A percentile compares a stretch with the other conserved stretches of the same genome.
These are phyloP conservation scores for Habrosyne pyritoides DNA, from an alignment of 2,888 invertebrate genomes.

Conservation along the genomic window DNA sequence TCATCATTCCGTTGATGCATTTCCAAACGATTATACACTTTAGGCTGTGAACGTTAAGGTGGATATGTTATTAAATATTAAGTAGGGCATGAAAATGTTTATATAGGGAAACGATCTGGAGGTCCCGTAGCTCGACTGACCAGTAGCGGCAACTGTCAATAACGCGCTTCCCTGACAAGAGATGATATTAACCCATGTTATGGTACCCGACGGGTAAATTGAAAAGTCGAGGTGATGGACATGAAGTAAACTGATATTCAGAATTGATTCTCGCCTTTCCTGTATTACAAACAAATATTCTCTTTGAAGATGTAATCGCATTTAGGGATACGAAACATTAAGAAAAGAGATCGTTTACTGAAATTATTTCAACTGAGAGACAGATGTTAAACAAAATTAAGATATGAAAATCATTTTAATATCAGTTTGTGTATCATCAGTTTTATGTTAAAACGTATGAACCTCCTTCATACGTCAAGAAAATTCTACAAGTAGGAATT, in stretches of 20 bases:
- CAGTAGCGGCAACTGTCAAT: constrained; percentile 38
- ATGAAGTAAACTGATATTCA: constrained; percentile 15
- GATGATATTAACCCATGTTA: constrained; percentile 38
- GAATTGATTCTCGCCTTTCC: background rate
- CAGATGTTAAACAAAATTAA: background rate
- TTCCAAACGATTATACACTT: constrained; percentile 22
- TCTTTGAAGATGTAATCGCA: background rate
- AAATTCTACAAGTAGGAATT: background rate
- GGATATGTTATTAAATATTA: constrained; percentile 13
- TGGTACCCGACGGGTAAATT: constrained; percentile 27
- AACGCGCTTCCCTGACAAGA: constrained; percentile 33
- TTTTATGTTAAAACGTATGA: background rate
- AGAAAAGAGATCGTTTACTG: background rate
- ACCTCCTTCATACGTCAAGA: background rate
- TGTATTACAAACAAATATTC: background rate
- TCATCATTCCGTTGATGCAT: background rate
- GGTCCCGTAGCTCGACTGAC: constrained; percentile 3
- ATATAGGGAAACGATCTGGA: constrained; percentile 37
- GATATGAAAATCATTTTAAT: background rate
- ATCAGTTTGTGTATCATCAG: background rate
- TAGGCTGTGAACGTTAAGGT: constrained; percentile 20
- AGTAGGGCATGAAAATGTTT: constrained; percentile 29
- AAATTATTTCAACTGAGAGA: no score
- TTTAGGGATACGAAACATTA: background rate
- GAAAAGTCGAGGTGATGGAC: constrained; percentile 37